A percentile compares a stretch with the other conserved stretches of the same genome.
These are phyloP conservation scores for Rafetus swinhoei DNA, from an alignment of 2,113 vertebrate genomes.

Conservation along the genomic window DNA sequence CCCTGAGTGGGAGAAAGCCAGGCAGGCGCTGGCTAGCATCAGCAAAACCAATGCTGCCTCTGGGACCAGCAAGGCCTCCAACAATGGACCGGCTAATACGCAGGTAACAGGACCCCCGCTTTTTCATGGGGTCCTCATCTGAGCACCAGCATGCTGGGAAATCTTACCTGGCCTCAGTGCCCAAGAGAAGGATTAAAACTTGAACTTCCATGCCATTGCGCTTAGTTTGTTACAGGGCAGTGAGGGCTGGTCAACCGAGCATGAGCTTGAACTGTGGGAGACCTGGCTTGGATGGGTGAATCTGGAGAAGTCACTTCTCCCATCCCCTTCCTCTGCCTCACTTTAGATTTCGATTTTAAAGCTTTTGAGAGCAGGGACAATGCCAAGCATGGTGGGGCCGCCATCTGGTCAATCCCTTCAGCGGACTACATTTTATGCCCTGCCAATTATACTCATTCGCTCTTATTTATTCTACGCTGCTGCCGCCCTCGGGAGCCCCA, in stretches of 20 bases:
- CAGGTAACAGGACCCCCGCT: conserved; percentile 41
- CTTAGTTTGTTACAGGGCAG: not conserved
- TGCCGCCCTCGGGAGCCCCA: not conserved
- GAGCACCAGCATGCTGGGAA: conserved; percentile 68
- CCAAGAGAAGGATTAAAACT: not conserved
- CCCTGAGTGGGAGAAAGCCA: conserved; percentile 94
- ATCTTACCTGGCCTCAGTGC: conserved; percentile 68
- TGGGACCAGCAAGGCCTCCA: conserved; percentile 57
- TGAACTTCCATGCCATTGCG: not conserved
- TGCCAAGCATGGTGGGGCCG: fast-evolving
- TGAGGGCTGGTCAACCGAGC: no score
- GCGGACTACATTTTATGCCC: no score
- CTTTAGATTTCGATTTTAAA: not conserved
- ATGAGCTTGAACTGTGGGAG: no score
- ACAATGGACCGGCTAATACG: conserved; percentile 49
- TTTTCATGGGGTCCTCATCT: not conserved
- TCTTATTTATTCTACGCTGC: not conserved
- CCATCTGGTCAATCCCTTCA: not conserved
- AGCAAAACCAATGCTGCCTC: conserved; percentile 67
- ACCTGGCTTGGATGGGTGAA: not conserved
- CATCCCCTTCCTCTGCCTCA: not conserved
- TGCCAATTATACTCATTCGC: not conserved
- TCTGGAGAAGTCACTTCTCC: not conserved
- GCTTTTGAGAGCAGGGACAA: not conserved
- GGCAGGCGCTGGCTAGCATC: conserved; percentile 83